Evolutionary conservation across 2,113 vertebrate species (phyloP).

Genomic region (Lagenorhynchus albirostris): DNA sequence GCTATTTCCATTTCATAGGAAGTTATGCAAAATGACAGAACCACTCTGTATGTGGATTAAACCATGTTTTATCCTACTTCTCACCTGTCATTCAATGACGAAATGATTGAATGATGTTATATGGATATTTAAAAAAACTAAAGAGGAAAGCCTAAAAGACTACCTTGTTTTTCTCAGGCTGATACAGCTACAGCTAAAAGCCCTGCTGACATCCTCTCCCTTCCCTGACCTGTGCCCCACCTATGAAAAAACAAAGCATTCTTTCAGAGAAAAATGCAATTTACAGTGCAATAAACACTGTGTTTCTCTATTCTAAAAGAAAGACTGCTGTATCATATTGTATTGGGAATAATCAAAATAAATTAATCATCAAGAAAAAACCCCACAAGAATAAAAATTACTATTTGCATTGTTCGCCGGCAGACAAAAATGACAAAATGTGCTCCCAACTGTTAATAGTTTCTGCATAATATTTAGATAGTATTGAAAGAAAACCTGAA

Average conservation of each 20-base stretch:
- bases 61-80: not conserved
- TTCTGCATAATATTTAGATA: not conserved
- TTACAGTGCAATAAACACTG: not conserved
- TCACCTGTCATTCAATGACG: not conserved
- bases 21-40: not conserved
- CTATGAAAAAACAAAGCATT: not conserved
- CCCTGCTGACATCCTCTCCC: not conserved
- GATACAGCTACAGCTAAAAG: not conserved
- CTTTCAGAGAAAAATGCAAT: not conserved
- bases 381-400: not conserved
- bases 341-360: not conserved
- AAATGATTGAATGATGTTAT: not conserved
- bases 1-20: not conserved
- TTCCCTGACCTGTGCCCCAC: not conserved
- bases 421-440: not conserved
- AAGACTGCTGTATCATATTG: not conserved
- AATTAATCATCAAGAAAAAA: not conserved
- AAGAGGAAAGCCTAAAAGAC: not conserved
- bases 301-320: not conserved
- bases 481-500: not conserved
- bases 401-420: not conserved
- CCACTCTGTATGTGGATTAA: not conserved
- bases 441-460: not conserved
- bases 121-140: not conserved
- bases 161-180: not conserved